phyloP scores from a whole-genome alignment of 2,113 vertebrate species.

The Narcine bancroftii region DNA sequence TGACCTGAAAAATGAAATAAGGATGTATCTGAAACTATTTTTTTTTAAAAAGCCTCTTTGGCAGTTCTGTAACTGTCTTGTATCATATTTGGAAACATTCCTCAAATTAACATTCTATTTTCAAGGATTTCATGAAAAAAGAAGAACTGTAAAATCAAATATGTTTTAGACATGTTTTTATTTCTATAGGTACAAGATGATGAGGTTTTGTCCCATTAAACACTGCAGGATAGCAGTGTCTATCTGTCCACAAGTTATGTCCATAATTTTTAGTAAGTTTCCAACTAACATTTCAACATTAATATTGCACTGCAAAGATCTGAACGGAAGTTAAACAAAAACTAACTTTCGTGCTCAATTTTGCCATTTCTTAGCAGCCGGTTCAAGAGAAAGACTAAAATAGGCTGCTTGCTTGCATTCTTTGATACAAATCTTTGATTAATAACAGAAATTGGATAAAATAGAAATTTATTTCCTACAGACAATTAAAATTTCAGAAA shows the following conservation, averaged over 20 bases:
- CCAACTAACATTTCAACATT: neutral
- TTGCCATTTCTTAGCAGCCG: neutral
- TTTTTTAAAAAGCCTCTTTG: neutral
- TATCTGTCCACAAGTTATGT: neutral
- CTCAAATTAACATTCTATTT: neutral
- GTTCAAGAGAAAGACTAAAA: neutral
- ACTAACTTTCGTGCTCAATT: neutral
- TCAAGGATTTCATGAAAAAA: neutral
- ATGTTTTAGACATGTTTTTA: neutral
- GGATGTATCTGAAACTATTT: neutral
- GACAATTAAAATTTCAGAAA: neutral
- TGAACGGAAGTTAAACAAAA: neutral
- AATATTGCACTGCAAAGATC: neutral
- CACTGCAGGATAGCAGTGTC: neutral
- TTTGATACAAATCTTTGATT: neutral
- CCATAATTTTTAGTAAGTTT: neutral
- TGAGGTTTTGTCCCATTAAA: neutral
- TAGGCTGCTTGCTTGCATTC: neutral
- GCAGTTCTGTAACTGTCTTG: neutral
- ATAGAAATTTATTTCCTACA: neutral
- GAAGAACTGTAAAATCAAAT: neutral
- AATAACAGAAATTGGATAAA: neutral
- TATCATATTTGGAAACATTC: neutral
- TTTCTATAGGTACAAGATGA: neutral
- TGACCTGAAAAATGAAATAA: neutral